Evolutionary conservation across 2,797 vertebrate genomes (phyloP).

Genomic region (Hafferia zeledoni): DNA sequence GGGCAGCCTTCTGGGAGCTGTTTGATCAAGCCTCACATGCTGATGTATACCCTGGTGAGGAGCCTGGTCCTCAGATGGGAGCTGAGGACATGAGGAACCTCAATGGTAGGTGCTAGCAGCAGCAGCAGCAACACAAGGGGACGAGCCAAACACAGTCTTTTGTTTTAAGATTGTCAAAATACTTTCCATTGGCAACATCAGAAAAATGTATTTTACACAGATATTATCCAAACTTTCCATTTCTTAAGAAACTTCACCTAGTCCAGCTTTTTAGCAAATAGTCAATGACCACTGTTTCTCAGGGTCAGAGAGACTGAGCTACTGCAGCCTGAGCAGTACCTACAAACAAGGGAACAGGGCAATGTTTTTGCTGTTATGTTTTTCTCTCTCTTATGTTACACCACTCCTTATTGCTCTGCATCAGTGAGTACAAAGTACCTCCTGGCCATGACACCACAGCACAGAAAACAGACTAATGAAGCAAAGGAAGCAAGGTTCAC

Average conservation of each 20-base stretch:
- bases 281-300: neutral
- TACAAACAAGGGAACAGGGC: neutral
- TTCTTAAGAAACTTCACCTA: neutral
- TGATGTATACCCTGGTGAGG: neutral
- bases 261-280: neutral
- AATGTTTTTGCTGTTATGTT: neutral
- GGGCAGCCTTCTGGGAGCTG: neutral
- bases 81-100: neutral
- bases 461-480: slow-evolving; percentile 48
- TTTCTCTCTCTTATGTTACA: slow-evolving; percentile 11
- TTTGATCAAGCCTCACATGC: neutral
- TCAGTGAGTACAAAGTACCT: slow-evolving; percentile 4
- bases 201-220: neutral
- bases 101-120: neutral
- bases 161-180: neutral
- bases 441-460: slow-evolving; percentile 43
- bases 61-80: neutral
- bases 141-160: neutral
- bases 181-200: neutral
- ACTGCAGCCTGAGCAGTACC: neutral
- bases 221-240: neutral
- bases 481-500: slow-evolving; percentile 3
- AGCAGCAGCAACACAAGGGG: neutral
- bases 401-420: neutral
- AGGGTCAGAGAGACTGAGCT: neutral